Base-by-base conservation (phyloP, 2,888 invertebrate species). In the Caenorhabditis sp. region DNA sequence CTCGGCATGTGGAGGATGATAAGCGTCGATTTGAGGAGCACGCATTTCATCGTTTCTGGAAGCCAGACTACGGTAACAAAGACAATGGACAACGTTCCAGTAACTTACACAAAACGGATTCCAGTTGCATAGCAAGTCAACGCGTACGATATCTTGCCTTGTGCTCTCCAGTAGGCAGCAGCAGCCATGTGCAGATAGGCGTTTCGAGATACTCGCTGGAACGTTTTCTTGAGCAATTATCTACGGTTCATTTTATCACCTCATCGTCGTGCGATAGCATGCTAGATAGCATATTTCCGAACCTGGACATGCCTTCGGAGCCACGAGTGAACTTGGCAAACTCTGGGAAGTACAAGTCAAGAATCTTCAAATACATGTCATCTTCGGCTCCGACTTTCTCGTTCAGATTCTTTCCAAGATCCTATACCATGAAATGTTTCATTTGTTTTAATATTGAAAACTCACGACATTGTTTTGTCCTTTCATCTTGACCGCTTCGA, bases 141-240 rank as follows among this genome's bases (percentile, higher is more conserved):
- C 0, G 86, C 86, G 22, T 85, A 67, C 11, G 77, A 65, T 8
- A 79, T 50, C 35, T 77, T 70, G 56, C 86, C 85, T 32, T 80
- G 74, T 1, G 79, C 65, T 44, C 85, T 69, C 86, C 85, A 85
- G 51, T 82, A 86, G 1, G 82, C 82, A n/a, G 86, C 85, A 6
- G 84, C 81, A 6, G 83, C 84, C 79, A 85, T 71, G 50, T 81
- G 78, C 15, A 85, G 64, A 35, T 85, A 85, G 0, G 85, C 74
- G 35, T 80, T 80, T 26, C 69, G 58, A 13, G 83, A 82, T 13
- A 86, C 79, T 71, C 74, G 51, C 84, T 84, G 68, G 40, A 83
- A 18, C 22, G 1, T 20, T 35, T 51, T 22, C 18, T 20, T 35
- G 32, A n/a, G 18, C n/a, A 20, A 2, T 26, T 18, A 47, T 47